Evolutionary conservation across 2,113 vertebrate species (phyloP).

Genomic region (Pantherophis guttatus): DNA sequence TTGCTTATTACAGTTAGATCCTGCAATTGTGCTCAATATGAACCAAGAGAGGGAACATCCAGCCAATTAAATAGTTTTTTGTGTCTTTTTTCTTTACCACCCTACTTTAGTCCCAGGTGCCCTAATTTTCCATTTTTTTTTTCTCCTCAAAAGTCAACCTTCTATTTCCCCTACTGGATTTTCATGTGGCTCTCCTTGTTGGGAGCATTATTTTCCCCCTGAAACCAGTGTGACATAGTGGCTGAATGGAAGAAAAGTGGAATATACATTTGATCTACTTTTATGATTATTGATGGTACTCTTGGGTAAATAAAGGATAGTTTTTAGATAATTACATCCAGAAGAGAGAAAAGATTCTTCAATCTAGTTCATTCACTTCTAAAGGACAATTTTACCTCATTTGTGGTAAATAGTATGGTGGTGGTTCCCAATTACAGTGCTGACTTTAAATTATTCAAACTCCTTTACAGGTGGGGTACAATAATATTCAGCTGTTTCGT

Average conservation of each 20-base stretch:
- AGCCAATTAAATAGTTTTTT: neutral
- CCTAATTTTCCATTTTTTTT: neutral
- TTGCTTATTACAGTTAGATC: neutral
- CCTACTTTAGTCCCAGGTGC: neutral
- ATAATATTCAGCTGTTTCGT: constrained; percentile 90
- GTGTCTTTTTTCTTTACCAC: neutral
- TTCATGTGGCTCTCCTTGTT: neutral
- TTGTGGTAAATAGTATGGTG: neutral
- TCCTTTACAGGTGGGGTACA: constrained; percentile 82
- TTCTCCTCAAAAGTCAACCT: neutral
- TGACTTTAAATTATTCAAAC: neutral
- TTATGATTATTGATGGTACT: neutral
- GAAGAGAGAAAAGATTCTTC: neutral
- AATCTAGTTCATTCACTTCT: neutral
- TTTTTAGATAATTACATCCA: neutral
- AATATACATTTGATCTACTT: neutral
- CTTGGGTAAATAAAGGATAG: neutral
- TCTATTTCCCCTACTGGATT: neutral
- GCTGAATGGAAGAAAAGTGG: too few species aligned
- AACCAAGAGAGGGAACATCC: neutral
- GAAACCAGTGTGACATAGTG: neutral
- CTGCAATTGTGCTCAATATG: neutral
- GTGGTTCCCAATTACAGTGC: neutral
- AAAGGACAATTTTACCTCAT: neutral
- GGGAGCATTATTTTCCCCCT: neutral